Conservation (phyloP, 2,888 invertebrate species). For the Drosophila emarginata region DNA sequence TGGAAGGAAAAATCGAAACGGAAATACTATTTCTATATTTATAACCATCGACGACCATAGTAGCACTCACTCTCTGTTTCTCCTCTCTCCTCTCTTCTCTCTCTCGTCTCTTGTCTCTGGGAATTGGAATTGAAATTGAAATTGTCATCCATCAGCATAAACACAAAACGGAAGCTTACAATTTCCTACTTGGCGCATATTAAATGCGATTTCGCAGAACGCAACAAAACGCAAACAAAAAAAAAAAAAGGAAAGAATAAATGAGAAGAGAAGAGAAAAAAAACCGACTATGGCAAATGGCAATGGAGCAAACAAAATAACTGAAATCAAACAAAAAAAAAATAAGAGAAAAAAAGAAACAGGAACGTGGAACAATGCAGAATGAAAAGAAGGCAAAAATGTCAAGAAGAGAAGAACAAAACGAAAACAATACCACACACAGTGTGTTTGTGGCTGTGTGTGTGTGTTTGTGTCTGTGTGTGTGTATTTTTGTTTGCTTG, state of each 20-base stretch:
- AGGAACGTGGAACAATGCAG: conserved; percentile 7
- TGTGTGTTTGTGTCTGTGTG: no score
- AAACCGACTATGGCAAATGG: neutral
- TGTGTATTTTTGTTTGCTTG: no score
- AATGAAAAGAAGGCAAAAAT: neutral
- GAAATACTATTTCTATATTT: conserved; percentile 70
- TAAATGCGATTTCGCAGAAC: conserved; percentile 62
- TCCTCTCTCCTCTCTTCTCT: neutral
- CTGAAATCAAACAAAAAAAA: conserved; percentile 2
- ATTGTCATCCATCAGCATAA: conserved; percentile 61
- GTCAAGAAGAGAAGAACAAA: no score
- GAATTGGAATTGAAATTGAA: conserved; percentile 62
- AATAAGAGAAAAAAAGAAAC: neutral
- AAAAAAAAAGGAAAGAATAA: conserved; percentile 21
- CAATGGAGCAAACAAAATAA: neutral
- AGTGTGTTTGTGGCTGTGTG: no score
- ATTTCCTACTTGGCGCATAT: conserved; percentile 75
- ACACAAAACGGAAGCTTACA: conserved; percentile 74
- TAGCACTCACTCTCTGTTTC: neutral
- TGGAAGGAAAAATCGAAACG: conserved; percentile 56
- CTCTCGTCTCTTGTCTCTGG: conserved; percentile 2
- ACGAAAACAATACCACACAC: no score
- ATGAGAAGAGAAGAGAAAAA: neutral
- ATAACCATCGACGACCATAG: conserved; percentile 29
- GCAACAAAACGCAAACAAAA: conserved; percentile 26